Percentiles rank a stretch among this genome's conserved stretches.
phyloP scores from a whole-genome alignment of 1,140 invertebrate species.

The Diabrotica virgifera region DNA sequence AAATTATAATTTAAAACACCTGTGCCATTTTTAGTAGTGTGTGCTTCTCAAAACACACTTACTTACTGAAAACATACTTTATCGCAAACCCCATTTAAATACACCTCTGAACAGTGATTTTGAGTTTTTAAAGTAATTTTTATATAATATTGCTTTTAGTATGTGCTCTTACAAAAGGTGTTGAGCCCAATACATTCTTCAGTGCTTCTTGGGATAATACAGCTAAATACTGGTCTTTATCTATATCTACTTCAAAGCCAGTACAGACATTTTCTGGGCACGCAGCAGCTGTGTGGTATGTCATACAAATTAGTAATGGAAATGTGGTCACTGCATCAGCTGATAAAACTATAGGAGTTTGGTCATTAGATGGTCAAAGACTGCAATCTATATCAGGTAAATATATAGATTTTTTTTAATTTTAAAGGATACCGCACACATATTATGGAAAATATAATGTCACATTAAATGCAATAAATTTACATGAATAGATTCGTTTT shows the following conservation, averaged over 20 bases:
- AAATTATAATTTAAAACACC: too few relatives aligned
- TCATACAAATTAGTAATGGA: conserved; percentile 60
- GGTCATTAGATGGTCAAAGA: conserved; percentile 61
- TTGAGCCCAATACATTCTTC: conserved; percentile 56
- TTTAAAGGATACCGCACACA: too few relatives aligned
- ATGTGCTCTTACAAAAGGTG: conserved; percentile 61
- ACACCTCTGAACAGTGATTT: too few relatives aligned
- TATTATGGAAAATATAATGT: too few relatives aligned
- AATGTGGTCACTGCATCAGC: conserved; percentile 82
- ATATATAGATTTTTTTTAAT: conserved; percentile 6
- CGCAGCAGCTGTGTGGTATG: conserved; percentile 85
- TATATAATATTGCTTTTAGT: conserved; percentile 49
- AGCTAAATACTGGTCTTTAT: conserved; percentile 74
- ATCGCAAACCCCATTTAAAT: too few relatives aligned
- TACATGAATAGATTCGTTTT: too few relatives aligned
- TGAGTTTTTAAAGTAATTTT: background rate
- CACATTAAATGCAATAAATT: too few relatives aligned
- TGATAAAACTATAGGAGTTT: conserved; percentile 86
- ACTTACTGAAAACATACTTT: too few relatives aligned
- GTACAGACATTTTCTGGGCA: conserved; percentile 70
- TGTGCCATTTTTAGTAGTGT: too few relatives aligned
- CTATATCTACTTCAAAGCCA: conserved; percentile 48
- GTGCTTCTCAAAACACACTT: too few relatives aligned
- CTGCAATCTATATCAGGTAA: conserved; percentile 53
- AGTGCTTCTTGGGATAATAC: conserved; percentile 91